Percentiles rank a stretch among this genome's conserved stretches.
Evolutionary conservation across 2,113 vertebrate species (phyloP).

Genomic region (Saccopteryx bilineata): DNA sequence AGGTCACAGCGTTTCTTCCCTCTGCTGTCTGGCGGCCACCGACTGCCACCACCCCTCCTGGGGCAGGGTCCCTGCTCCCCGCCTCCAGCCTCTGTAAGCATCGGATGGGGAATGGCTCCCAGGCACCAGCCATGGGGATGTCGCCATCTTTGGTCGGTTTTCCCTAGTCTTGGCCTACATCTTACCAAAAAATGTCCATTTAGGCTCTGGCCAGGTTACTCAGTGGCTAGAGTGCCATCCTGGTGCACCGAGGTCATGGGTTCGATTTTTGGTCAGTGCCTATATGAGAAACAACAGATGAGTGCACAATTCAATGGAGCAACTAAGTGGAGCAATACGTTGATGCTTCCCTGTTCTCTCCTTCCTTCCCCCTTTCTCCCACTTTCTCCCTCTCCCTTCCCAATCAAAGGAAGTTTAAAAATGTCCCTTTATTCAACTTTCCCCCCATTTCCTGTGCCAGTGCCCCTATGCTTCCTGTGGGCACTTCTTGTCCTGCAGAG

Average conservation of each 20-base stretch:
- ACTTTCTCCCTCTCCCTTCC: too few relatives aligned
- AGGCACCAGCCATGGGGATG: fast-evolving
- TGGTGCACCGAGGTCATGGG: too few relatives aligned
- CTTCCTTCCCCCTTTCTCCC: too few relatives aligned
- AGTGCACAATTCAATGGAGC: too few relatives aligned
- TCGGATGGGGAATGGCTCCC: fast-evolving
- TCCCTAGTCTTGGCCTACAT: neutral
- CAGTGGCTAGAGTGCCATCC: too few relatives aligned
- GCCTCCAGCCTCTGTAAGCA: too few relatives aligned
- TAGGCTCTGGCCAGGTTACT: too few relatives aligned
- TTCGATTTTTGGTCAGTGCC: too few relatives aligned
- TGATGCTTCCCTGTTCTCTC: too few relatives aligned
- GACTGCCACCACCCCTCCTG: fast-evolving
- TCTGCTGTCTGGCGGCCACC: neutral
- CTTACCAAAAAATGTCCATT: neutral
- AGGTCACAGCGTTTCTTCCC: fast-evolving
- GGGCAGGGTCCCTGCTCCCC: fast-evolving
- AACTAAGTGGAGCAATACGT: too few relatives aligned
- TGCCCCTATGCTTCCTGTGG: fast-evolving
- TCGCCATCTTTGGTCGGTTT: fast-evolving
- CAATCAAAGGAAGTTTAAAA: too few relatives aligned
- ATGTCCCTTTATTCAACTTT: neutral
- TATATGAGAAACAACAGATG: too few relatives aligned
- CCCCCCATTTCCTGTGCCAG: neutral
- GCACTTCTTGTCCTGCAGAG: neutral